Conservation (phyloP, 1,140 invertebrate genomes). For the Phymorhynchus buccinoides region DNA sequence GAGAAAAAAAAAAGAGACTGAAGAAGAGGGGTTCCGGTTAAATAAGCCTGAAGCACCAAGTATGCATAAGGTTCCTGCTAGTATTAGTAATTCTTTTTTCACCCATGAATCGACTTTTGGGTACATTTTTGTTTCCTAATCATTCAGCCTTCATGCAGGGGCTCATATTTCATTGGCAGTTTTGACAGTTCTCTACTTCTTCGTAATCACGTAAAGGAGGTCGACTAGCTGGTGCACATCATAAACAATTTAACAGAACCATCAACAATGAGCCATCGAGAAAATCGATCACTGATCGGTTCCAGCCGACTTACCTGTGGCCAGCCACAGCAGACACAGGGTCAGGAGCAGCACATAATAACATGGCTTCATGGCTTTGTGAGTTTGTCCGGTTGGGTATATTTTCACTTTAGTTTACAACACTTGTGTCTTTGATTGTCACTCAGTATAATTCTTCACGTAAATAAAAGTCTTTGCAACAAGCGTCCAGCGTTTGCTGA, state of each 20-base stretch:
- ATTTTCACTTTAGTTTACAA: not conserved
- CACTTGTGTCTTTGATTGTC: not conserved
- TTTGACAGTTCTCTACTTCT: not conserved
- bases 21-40: too few species aligned
- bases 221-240: not conserved
- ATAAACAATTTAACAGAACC: too few species aligned
- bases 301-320: conserved; percentile 28
- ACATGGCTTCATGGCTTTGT: not conserved
- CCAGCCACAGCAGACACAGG: conserved; percentile 36
- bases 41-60: too few species aligned
- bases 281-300: too few species aligned
- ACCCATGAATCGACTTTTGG: too few species aligned
- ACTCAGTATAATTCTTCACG: not conserved
- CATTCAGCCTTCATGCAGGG: not conserved
- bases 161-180: not conserved
- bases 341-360: conserved; percentile 19
- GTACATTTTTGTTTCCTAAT: too few species aligned
- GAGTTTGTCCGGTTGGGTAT: not conserved
- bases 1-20: too few species aligned
- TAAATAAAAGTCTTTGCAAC: conserved; percentile 22
- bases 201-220: not conserved
- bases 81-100: too few species aligned
- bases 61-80: too few species aligned
- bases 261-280: too few species aligned
- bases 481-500: conserved; percentile 42